phyloP scores from a whole-genome alignment of 2,888 invertebrate genomes.

The Pycnomerus fuliginosus region DNA sequence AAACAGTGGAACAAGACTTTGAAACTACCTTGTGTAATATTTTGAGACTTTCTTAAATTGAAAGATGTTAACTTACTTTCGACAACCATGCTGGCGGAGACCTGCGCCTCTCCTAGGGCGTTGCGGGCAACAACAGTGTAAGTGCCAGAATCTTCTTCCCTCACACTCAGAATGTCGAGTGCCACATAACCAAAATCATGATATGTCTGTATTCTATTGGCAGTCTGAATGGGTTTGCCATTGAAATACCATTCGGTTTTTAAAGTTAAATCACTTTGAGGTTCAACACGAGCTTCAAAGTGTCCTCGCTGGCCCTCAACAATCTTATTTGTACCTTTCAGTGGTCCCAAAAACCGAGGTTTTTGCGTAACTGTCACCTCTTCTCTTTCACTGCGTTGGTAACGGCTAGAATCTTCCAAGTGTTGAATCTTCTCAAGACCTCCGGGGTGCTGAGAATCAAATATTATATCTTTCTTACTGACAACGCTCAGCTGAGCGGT shows the following conservation, averaged over 20 bases:
- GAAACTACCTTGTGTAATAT: no score
- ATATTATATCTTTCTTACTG: slow-evolving; percentile 81
- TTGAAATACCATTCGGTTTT: slow-evolving; percentile 97
- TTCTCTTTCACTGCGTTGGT: slow-evolving; percentile 65
- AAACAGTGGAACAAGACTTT: no score
- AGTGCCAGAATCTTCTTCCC: slow-evolving; percentile 88
- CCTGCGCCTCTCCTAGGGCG: slow-evolving; percentile 83
- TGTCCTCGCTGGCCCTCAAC: slow-evolving; percentile 92
- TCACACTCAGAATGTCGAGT: slow-evolving; percentile 88
- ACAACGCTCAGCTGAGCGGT: slow-evolving; percentile 80
- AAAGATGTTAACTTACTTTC: slow-evolving; percentile 83
- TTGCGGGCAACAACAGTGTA: slow-evolving; percentile 94
- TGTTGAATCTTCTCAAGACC: slow-evolving; percentile 89
- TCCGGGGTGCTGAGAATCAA: slow-evolving; percentile 89
- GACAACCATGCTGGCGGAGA: slow-evolving; percentile 80
- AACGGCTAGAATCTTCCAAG: slow-evolving; percentile 80
- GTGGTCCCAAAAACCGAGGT: slow-evolving; percentile 83
- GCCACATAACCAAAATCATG: slow-evolving; percentile 98
- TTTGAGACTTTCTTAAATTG: no score
- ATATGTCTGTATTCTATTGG: slow-evolving; percentile 89
- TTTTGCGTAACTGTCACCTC: slow-evolving; percentile 74
- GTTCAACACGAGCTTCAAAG: slow-evolving; percentile 93
- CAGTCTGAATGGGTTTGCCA: slow-evolving; percentile 84
- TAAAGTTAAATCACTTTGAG: slow-evolving; percentile 91
- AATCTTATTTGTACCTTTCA: slow-evolving; percentile 91